Evolutionary conservation across 1,140 invertebrate species (phyloP), one percentile per base, ranked within the genome.

Genomic region (Papilio polytes): DNA sequence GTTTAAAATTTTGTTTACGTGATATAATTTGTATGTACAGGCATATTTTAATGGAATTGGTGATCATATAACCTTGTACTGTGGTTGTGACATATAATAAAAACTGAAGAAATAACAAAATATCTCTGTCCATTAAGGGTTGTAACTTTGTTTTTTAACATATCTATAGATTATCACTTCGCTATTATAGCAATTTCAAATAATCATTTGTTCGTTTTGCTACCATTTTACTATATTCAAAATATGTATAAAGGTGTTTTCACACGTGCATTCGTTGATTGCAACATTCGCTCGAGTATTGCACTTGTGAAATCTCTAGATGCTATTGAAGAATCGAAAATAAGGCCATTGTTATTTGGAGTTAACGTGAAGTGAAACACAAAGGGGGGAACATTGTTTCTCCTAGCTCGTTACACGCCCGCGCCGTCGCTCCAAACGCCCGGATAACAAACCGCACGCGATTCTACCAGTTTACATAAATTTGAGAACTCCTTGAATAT

Each of bases 361-460:
- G 74, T 77, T 77, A 77, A 77, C 74, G 74, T 77, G 74, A 77
- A 77, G 76, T 78, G 76, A 78, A 78, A 78, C 76, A 78, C 76
- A 78, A 78, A 78, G 76, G 76, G 26, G 74, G 53, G 76, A 78
- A 78, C 76, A 78, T 63, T 78, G 76, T 78, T 78, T 78, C 76
- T 53, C 53, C 15, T 63, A 53, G 76, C 76, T 78, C 76, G 76
- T 78, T 78, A 78, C 22, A 78, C 56, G 76, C 76, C 53, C 53
- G 18, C 53, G 53, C 53, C 53, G 53, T 9, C 36, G 76, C 76
- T 78, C 53, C 76, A 78, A 78, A 63, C 76, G 76, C 53, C 53
- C 76, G 76, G 41, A 78, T 78, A 78, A 78, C 76, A 78, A 78
- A 78, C 76, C 76, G 76, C 76, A 78, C 76, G 76, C 56, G 76